Percentiles rank a stretch among this genome's conserved stretches.
Evolutionary conservation across 2,113 vertebrate species (phyloP).

Genomic region (Lethenteron reissneri): DNA sequence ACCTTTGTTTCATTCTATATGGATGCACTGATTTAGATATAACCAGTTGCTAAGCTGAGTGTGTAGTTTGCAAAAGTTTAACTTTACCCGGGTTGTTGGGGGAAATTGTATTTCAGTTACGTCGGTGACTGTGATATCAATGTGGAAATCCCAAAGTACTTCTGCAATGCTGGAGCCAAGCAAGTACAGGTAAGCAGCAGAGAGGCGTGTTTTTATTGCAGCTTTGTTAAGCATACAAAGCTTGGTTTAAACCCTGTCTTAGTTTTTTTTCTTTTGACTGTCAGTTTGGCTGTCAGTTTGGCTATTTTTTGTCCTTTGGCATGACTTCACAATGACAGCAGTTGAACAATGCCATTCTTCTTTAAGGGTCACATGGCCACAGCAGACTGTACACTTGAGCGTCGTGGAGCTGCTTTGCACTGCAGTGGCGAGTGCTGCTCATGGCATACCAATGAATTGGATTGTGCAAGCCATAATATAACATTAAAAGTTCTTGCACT

Average conservation of each 20-base stretch:
- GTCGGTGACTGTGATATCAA: slow-evolving; percentile 63
- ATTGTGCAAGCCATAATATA: too few species aligned
- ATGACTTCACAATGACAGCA: not conserved
- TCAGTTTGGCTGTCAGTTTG: not conserved
- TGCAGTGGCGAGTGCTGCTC: too few species aligned
- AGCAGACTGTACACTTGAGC: not conserved
- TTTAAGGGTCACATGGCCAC: not conserved
- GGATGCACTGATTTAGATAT: too few species aligned
- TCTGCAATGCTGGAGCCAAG: slow-evolving; percentile 65
- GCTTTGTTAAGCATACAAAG: not conserved
- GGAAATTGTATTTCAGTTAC: slow-evolving; percentile 31
- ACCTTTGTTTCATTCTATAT: too few species aligned
- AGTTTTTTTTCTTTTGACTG: not conserved
- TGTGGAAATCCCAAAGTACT: slow-evolving; percentile 36
- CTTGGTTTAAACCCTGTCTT: too few species aligned
- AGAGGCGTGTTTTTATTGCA: not conserved
- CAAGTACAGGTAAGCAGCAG: slow-evolving; percentile 39
- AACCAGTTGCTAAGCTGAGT: too few species aligned
- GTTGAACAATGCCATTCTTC: not conserved
- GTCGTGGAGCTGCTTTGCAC: too few species aligned
- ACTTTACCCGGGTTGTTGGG: not conserved
- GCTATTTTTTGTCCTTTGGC: not conserved
- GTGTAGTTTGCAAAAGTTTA: too few species aligned
- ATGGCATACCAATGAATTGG: too few species aligned
- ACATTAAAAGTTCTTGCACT: too few species aligned